These are phyloP conservation scores for Leucosticte australis DNA, from an alignment of 2,113 vertebrate genomes.

Conservation along the genomic window DNA sequence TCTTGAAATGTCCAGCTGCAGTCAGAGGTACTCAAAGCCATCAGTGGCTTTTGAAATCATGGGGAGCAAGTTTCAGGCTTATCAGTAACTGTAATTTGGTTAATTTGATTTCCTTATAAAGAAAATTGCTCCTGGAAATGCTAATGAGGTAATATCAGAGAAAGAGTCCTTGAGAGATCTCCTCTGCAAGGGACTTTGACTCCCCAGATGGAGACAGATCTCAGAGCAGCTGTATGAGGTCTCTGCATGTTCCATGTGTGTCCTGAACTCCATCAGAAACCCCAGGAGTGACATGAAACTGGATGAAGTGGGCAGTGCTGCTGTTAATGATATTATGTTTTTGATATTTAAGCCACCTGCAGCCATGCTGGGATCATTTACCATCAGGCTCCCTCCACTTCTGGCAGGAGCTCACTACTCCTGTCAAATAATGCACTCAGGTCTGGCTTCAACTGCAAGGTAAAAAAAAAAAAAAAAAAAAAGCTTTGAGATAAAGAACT, in stretches of 20 bases:
- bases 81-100: background rate
- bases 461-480: background rate
- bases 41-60: background rate
- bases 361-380: background rate
- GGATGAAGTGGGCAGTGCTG: background rate
- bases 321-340: background rate
- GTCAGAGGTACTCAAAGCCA: background rate
- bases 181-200: background rate
- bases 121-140: constrained; percentile 43
- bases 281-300: background rate
- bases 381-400: background rate
- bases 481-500: background rate
- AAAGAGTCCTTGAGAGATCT: constrained; percentile 5
- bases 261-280: background rate
- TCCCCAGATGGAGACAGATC: background rate
- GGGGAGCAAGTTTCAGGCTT: background rate
- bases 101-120: constrained; percentile 31
- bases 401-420: background rate
- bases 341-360: background rate
- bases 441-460: background rate
- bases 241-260: background rate
- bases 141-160: constrained; percentile 40
- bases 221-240: constrained; percentile 10
- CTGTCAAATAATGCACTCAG: background rate
- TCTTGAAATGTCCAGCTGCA: background rate